These are phyloP conservation scores for Varecia variegata DNA, from an alignment of 2,797 vertebrate genomes.

Conservation along the genomic window DNA sequence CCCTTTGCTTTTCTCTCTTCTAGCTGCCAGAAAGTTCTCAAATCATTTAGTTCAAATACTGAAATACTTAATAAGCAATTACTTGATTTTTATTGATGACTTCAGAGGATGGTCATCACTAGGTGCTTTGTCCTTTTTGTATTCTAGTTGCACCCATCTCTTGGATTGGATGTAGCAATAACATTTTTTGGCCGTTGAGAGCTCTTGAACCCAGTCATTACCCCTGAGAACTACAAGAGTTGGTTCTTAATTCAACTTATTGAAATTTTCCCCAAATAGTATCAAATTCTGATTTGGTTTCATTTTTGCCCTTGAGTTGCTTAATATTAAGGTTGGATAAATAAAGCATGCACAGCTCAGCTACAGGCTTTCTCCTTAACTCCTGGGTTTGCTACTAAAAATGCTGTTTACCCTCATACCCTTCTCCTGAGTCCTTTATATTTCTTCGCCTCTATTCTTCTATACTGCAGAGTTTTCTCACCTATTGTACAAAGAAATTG, in stretches of 20 bases:
- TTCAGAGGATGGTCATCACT: conserved; percentile 74
- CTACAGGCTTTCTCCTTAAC: conserved; percentile 85
- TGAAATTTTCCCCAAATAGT: conserved; percentile 77
- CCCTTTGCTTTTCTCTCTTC: conserved; percentile 65
- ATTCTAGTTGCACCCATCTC: conserved; percentile 74
- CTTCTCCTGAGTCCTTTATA: conserved; percentile 71
- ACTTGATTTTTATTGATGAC: conserved; percentile 82
- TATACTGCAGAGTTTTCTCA: conserved; percentile 85
- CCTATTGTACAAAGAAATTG: conserved; percentile 98
- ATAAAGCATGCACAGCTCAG: conserved; percentile 92
- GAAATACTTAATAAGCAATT: conserved; percentile 78
- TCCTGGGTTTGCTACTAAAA: conserved; percentile 86
- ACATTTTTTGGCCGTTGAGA: conserved; percentile 80
- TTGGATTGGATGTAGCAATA: conserved; percentile 85
- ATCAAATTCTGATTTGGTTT: conserved; percentile 78
- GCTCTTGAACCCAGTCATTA: conserved; percentile 80
- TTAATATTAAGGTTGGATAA: conserved; percentile 88
- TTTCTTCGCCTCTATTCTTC: conserved; percentile 67
- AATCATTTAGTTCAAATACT: conserved; percentile 74
- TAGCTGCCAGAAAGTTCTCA: conserved; percentile 69
- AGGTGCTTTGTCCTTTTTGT: conserved; percentile 80
- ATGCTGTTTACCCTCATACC: conserved; percentile 68
- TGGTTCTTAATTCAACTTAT: conserved; percentile 77
- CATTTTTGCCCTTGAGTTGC: conserved; percentile 71
- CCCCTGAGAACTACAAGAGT: conserved; percentile 74